Percentiles rank a stretch among this genome's conserved stretches.
These are phyloP conservation scores for Drosophila aff. DNA, from an alignment of 1,140 invertebrate genomes.

Conservation along the genomic window DNA sequence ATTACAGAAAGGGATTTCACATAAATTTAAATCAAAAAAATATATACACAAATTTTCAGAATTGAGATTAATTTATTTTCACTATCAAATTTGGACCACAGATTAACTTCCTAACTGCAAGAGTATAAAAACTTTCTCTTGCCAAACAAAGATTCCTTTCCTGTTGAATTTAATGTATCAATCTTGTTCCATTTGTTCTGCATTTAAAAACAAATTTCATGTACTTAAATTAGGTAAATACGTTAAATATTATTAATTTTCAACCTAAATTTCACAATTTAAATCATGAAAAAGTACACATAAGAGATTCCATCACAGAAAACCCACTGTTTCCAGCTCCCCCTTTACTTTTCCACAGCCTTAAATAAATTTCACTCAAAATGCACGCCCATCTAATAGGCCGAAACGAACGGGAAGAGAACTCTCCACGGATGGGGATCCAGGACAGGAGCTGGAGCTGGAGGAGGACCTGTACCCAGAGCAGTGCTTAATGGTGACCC, in stretches of 20 bases:
- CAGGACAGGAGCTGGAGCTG: neutral
- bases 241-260: neutral
- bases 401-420: constrained; percentile 42
- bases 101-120: too few species aligned
- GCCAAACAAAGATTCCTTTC: too few species aligned
- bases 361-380: constrained; percentile 25
- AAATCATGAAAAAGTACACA: neutral
- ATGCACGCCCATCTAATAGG: constrained; percentile 61
- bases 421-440: constrained; percentile 4
- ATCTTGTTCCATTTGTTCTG: too few species aligned
- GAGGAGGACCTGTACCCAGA: constrained; percentile 6
- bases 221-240: neutral
- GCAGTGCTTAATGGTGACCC: constrained; percentile 19
- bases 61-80: too few species aligned
- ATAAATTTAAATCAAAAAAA: too few species aligned
- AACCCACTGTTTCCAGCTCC: constrained; percentile 23
- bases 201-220: too few species aligned
- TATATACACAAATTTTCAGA: too few species aligned
- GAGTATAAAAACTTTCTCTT: too few species aligned
- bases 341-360: constrained; percentile 4
- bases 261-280: neutral
- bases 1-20: too few species aligned
- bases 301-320: neutral
- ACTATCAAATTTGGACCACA: too few species aligned
- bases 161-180: too few species aligned